Percentiles rank a stretch among this genome's conserved stretches.
Conservation (phyloP, 2,113 vertebrate genomes). For the Gymnorhina tibicen region DNA sequence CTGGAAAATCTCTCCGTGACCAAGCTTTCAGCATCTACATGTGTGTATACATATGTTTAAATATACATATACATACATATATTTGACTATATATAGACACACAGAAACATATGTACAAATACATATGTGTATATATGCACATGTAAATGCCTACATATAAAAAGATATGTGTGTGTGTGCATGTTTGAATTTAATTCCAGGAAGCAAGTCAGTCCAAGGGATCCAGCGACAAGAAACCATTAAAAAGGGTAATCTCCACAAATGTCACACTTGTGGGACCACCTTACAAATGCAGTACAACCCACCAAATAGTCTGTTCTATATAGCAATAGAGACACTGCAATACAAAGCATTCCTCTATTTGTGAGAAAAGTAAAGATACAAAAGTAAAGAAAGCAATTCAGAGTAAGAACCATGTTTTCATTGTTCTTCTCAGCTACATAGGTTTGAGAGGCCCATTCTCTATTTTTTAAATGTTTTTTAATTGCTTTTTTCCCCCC, state of each 20-base stretch:
- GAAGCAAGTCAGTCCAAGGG: neutral
- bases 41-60: accelerated
- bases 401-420: neutral
- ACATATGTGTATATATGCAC: accelerated
- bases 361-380: neutral
- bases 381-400: neutral
- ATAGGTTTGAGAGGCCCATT: neutral
- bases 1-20: no score
- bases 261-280: neutral
- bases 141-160: neutral
- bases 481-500: neutral
- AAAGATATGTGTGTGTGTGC: neutral
- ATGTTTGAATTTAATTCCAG: neutral
- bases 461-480: neutral
- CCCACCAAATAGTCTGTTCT: neutral
- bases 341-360: neutral
- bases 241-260: neutral
- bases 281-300: neutral
- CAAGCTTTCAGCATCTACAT: no score
- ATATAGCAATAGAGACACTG: neutral
- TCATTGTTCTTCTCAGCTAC: neutral
- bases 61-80: neutral
- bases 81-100: neutral
- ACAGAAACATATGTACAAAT: no score
- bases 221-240: neutral